A percentile compares a stretch with the other conserved stretches of the same genome.
phyloP scores from a whole-genome alignment of 37 sponge, comb jelly and placozoan genomes.

The Eunapius fragilis region DNA sequence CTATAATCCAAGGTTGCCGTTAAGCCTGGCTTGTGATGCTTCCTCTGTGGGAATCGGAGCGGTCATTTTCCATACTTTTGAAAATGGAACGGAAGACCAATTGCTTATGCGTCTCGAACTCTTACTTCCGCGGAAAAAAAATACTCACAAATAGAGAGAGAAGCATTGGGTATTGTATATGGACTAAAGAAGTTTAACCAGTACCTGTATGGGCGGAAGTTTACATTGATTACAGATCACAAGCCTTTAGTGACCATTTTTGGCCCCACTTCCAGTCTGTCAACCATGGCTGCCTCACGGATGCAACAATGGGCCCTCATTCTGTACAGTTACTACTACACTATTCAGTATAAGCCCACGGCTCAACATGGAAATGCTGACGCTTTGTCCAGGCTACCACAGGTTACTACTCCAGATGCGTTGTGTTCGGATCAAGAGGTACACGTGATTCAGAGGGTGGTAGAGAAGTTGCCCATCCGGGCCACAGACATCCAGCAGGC shows the following conservation, averaged over 20 bases:
- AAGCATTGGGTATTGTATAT: slow-evolving; percentile 42
- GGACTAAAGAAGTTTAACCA: slow-evolving; percentile 58
- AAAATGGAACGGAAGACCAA: slow-evolving; percentile 44
- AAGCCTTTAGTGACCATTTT: slow-evolving; percentile 50
- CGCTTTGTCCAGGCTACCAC: slow-evolving; percentile 39
- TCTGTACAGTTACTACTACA: slow-evolving; percentile 36
- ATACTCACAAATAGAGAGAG: slow-evolving; percentile 63
- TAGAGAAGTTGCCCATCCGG: slow-evolving; percentile 12
- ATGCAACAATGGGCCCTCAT: slow-evolving; percentile 62
- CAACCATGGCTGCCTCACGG: slow-evolving; percentile 37
- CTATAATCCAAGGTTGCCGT: slow-evolving; percentile 23
- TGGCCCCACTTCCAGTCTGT: slow-evolving; percentile 29
- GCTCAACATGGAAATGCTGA: slow-evolving; percentile 59
- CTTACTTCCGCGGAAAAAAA: slow-evolving; percentile 43
- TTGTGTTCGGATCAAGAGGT: background rate
- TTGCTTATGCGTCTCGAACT: slow-evolving; percentile 66
- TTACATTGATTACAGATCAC: slow-evolving; percentile 56
- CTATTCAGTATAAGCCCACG: slow-evolving; percentile 36
- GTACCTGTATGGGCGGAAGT: slow-evolving; percentile 70
- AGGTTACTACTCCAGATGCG: background rate
- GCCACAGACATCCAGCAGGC: background rate
- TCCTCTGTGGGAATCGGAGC: slow-evolving; percentile 50
- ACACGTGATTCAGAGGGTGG: background rate
- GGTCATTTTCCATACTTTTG: slow-evolving; percentile 43
- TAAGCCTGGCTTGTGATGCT: slow-evolving; percentile 39